Conservation (phyloP, 2,888 invertebrate species). For the Agelastica alni region DNA sequence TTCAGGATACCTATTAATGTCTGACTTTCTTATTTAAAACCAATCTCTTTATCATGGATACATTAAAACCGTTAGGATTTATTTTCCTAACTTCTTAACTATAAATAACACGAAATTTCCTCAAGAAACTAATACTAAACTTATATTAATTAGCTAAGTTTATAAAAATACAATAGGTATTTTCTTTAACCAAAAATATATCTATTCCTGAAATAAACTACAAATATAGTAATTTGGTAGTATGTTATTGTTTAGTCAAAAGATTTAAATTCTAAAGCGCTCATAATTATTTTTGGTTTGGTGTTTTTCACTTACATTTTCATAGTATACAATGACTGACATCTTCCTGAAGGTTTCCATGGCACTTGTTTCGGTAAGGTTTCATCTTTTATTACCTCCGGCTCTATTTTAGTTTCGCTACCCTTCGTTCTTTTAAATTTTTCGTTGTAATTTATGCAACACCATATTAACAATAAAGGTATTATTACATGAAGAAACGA, state of each 20-base stretch:
- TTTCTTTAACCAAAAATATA: not conserved
- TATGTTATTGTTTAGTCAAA: not conserved
- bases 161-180: slow-evolving; percentile 1
- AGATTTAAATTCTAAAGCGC: too few species aligned
- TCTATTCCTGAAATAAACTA: too few species aligned
- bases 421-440: slow-evolving; percentile 1
- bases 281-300: too few species aligned
- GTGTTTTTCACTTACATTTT: slow-evolving; percentile 29
- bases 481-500: slow-evolving; percentile 19
- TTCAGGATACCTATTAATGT: too few species aligned
- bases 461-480: slow-evolving; percentile 15
- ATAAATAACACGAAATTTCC: too few species aligned
- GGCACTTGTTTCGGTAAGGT: slow-evolving; percentile 10
- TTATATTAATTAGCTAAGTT: too few species aligned
- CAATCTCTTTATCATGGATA: too few species aligned
- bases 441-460: slow-evolving; percentile 6
- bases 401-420: not conserved
- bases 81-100: too few species aligned
- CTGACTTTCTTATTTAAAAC: too few species aligned
- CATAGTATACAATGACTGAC: slow-evolving; percentile 25
- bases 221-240: not conserved
- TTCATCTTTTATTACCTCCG: slow-evolving; percentile 3
- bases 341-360: slow-evolving; percentile 21
- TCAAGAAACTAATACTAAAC: too few species aligned
- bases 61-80: too few species aligned